Evolutionary conservation across 2,113 vertebrate species (phyloP), one percentile per base, ranked within the genome.

Genomic region (Sebastes fasciatus): DNA sequence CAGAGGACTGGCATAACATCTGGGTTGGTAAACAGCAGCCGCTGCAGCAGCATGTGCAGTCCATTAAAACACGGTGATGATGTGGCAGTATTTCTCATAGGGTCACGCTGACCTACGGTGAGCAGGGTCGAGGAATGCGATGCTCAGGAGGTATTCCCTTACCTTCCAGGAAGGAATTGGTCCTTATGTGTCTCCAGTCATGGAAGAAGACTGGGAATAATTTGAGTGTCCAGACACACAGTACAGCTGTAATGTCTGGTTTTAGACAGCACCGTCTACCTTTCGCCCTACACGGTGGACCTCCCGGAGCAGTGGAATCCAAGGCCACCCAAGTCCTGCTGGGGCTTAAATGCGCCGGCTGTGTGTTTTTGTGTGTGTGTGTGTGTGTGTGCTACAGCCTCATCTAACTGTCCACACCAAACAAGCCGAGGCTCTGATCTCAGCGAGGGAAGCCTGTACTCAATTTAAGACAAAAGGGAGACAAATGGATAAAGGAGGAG

Each of bases 281-380:
- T 90, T 80, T 86, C 61, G 75, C 85, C 88, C 82, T 72, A 83
- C 75, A 85, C 83, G 46, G 66, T 76, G 71, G 91, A 94, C 92
- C 93, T 92, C 93, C 92, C 90, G 84, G 87, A 70, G 77, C 17
- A 76, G 76, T 85, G 85, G 90, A 88, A 93, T 88, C 74, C 23
- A 26, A 79, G 92, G 90, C 94, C 94, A 95, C 94, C 94, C 95
- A 95, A 86, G 89, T 87, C 91, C 84, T 86, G 55, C 77, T 83
- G 69, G 57, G 76, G 52, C 88, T 74, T 43, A 64, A 69, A 84
- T 52, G 67, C 21, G 5, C 40, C 78, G 63, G 16, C 49, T 77
- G 52, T 69, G 52, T 82, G 71, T 91, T 77, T 87, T 68, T 86
- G 77, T 83, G 71, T 77, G 72, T 80, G 69, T 83, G 69, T 75